These are phyloP conservation scores for Drosophila fungiperda DNA, from an alignment of 2,888 invertebrate species.

Conservation along the genomic window DNA sequence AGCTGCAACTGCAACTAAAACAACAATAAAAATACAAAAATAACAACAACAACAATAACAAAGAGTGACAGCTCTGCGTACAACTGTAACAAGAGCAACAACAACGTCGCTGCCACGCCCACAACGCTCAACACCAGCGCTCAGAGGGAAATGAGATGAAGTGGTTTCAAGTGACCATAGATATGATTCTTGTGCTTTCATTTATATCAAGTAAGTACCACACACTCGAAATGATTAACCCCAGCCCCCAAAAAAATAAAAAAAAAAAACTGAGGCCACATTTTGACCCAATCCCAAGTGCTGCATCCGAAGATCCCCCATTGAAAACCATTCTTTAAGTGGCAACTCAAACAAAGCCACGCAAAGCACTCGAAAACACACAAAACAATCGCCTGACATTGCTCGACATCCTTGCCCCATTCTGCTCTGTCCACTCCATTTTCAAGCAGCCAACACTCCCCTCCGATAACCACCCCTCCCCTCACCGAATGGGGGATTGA, in stretches of 20 bases:
- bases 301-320: slow-evolving; percentile 20
- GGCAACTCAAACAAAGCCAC: slow-evolving; percentile 64
- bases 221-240: slow-evolving; percentile 56
- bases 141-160: slow-evolving; percentile 86
- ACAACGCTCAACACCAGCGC: slow-evolving; percentile 67
- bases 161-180: slow-evolving; percentile 86
- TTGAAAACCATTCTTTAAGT: slow-evolving; percentile 42
- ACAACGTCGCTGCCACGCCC: slow-evolving; percentile 61
- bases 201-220: slow-evolving; percentile 85
- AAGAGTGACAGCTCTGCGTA: slow-evolving; percentile 33
- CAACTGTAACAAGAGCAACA: slow-evolving; percentile 56
- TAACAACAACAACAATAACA: slow-evolving; percentile 25
- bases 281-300: slow-evolving; percentile 54
- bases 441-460: background rate
- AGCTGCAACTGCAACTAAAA: slow-evolving; percentile 22
- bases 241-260: too few species aligned
- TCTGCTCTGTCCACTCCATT: slow-evolving; percentile 1
- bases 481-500: too few species aligned
- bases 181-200: slow-evolving; percentile 86
- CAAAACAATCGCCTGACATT: slow-evolving; percentile 72
- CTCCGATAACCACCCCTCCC: background rate
- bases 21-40: slow-evolving; percentile 36
- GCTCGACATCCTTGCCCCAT: slow-evolving; percentile 43
- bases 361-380: slow-evolving; percentile 51
- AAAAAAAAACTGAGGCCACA: background rate